phyloP scores from a whole-genome alignment of 2,113 vertebrate genomes.

The Thamnaconus septentrionalis region DNA sequence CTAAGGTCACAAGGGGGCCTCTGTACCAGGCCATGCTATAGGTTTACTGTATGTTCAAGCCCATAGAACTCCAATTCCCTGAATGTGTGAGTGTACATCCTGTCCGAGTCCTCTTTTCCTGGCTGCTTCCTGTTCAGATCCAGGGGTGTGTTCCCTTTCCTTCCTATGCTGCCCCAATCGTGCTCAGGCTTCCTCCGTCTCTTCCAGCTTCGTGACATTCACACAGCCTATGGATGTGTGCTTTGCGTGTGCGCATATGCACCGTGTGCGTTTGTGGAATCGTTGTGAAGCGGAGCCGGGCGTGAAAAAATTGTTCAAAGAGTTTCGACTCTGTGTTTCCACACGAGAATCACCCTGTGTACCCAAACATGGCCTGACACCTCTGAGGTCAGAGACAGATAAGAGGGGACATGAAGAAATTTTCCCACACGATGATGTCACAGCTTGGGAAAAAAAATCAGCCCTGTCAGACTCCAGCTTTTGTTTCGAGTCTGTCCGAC shows the following conservation, averaged over 20 bases:
- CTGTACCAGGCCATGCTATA: too few species aligned
- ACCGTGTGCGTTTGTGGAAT: neutral
- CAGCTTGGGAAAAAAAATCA: slow-evolving; percentile 45
- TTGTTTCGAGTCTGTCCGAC: slow-evolving; percentile 11
- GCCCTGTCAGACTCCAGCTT: slow-evolving; percentile 22
- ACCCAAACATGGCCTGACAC: slow-evolving; percentile 13
- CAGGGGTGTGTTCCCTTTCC: slow-evolving; percentile 70
- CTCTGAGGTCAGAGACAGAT: slow-evolving; percentile 63
- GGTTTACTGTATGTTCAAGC: neutral
- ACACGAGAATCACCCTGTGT: slow-evolving; percentile 16
- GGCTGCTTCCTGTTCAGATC: slow-evolving; percentile 67
- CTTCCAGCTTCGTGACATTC: slow-evolving; percentile 37
- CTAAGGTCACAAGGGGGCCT: neutral
- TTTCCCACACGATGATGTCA: slow-evolving; percentile 69
- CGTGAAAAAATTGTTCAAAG: slow-evolving; percentile 19
- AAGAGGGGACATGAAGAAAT: slow-evolving; percentile 41
- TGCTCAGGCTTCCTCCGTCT: slow-evolving; percentile 62
- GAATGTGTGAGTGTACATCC: slow-evolving; percentile 26
- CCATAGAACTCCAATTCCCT: slow-evolving; percentile 15
- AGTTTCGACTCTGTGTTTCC: slow-evolving; percentile 22
- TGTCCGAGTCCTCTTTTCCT: slow-evolving; percentile 57
- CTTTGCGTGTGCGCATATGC: slow-evolving; percentile 3
- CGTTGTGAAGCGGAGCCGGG: slow-evolving; percentile 16
- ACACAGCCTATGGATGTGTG: slow-evolving; percentile 8
- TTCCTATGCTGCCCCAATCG: slow-evolving; percentile 62